Conservation (phyloP, 1,140 invertebrate genomes). For the Apis laboriosa region DNA sequence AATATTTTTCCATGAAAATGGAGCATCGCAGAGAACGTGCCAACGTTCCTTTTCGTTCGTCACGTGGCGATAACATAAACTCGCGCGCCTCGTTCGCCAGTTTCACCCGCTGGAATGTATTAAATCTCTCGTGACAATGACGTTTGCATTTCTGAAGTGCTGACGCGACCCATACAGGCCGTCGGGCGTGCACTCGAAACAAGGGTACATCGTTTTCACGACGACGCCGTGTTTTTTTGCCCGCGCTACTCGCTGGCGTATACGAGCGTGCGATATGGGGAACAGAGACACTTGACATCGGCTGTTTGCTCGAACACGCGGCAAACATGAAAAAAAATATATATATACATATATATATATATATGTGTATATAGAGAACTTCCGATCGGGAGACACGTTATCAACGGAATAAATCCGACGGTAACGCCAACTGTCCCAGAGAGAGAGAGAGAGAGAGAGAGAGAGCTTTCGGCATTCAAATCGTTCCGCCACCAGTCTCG, state of each 20-base stretch:
- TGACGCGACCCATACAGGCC: conserved; percentile 40
- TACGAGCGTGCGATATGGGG: conserved; percentile 25
- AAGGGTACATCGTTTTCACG: conserved; percentile 36
- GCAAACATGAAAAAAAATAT: conserved; percentile 20
- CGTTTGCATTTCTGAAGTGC: conserved; percentile 49
- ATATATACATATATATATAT: background rate
- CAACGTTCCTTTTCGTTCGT: background rate
- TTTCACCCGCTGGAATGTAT: conserved; percentile 9
- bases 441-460: background rate
- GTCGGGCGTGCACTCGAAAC: conserved; percentile 33
- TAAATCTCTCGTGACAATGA: conserved; percentile 47
- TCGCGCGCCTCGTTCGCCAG: background rate
- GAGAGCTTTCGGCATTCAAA: background rate
- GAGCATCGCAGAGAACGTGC: background rate
- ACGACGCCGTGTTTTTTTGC: conserved; percentile 13
- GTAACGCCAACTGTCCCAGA: background rate
- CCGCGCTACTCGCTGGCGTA: conserved; percentile 11
- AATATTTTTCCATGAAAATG: background rate
- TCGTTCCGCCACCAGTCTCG: background rate
- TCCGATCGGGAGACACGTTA: conserved; percentile 23
- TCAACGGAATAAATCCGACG: conserved; percentile 4
- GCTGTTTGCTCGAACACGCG: conserved; percentile 26
- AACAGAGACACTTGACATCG: conserved; percentile 25
- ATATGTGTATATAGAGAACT: background rate
- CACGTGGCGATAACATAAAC: background rate